Conservation (phyloP, 2,797 vertebrate species). For the Dendrocincla tyrannina region DNA sequence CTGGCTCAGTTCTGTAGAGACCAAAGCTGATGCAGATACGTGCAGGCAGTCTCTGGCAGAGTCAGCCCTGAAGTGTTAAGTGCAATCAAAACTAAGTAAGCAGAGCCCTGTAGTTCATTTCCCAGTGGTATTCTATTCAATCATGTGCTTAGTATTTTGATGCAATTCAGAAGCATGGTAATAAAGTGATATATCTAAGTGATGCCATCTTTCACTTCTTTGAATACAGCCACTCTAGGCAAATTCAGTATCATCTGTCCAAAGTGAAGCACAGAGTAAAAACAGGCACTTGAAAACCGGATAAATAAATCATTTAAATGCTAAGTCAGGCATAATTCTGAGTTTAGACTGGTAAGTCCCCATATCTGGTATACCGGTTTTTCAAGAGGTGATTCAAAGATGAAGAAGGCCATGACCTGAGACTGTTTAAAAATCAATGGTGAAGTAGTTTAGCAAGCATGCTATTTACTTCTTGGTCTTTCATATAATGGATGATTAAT, state of each 20-base stretch:
- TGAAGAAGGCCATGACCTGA: background rate
- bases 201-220: background rate
- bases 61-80: background rate
- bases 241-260: background rate
- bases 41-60: background rate
- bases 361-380: background rate
- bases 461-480: background rate
- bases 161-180: background rate
- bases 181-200: background rate
- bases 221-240: background rate
- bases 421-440: background rate
- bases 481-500: background rate
- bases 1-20: background rate
- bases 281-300: background rate
- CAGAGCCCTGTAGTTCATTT: background rate
- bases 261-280: background rate
- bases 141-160: background rate
- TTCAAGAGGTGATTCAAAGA: background rate
- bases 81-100: background rate
- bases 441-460: background rate
- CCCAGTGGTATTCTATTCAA: background rate
- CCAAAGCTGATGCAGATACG: background rate
- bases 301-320: background rate
- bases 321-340: background rate
- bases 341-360: background rate